phyloP scores from a whole-genome alignment of 2,113 vertebrate species.

The Seriola quinqueradiata region DNA sequence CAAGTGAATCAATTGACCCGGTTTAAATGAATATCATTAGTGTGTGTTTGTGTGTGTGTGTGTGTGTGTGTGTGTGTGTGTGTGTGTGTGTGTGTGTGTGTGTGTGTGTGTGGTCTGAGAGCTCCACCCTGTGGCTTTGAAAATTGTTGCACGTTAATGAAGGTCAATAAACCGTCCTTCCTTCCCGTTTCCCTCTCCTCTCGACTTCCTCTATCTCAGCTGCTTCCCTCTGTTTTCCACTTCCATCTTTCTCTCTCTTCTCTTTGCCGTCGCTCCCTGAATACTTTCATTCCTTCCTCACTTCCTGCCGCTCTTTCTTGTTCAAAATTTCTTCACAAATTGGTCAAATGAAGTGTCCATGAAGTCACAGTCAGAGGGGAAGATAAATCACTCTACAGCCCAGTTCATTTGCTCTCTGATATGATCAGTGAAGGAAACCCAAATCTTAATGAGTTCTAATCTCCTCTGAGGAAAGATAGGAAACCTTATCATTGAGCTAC shows the following conservation, averaged over 20 bases:
- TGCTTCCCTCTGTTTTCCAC: neutral
- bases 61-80: neutral
- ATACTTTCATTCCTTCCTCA: neutral
- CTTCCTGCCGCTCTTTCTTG: neutral
- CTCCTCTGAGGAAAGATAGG: no score
- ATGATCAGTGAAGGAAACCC: no score
- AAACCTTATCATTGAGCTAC: no score
- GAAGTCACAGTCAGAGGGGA: no score
- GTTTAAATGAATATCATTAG: neutral
- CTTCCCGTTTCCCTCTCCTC: neutral
- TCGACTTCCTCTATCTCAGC: neutral
- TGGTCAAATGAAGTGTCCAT: no score
- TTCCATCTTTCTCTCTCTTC: neutral
- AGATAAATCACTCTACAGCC: no score
- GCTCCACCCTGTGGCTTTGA: slow-evolving; percentile 56
- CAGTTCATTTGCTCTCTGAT: no score
- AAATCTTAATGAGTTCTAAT: no score
- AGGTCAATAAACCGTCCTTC: neutral
- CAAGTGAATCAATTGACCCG: neutral
- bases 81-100: neutral
- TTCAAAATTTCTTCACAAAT: no score
- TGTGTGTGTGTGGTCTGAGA: slow-evolving; percentile 18
- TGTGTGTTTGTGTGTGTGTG: neutral
- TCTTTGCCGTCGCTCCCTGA: no score
- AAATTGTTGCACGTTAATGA: neutral